A percentile compares a stretch with the other conserved stretches of the same genome.
phyloP scores from a whole-genome alignment of 2,113 vertebrate species.

The Amphiprion percula region DNA sequence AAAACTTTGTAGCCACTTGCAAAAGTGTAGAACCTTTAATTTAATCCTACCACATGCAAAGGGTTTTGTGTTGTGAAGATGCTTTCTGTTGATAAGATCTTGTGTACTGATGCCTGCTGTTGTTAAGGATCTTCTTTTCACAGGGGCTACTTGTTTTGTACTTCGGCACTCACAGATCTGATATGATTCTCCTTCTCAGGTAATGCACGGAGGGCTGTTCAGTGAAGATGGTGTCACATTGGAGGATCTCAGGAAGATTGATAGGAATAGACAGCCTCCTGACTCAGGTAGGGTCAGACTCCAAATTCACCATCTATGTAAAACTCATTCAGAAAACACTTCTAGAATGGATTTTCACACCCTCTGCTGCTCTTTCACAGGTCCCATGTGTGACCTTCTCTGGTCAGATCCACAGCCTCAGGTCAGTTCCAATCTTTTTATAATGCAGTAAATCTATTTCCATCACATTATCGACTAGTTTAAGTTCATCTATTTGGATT shows the following conservation, averaged over 20 bases:
- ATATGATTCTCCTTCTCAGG: conserved; percentile 76
- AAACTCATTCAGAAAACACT: neutral
- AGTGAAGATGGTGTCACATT: conserved; percentile 94
- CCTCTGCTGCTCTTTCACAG: conserved; percentile 69
- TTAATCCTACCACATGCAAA: too few species aligned
- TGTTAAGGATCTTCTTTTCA: too few species aligned
- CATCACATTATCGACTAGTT: neutral
- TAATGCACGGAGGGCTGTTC: conserved; percentile 97
- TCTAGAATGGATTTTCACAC: neutral
- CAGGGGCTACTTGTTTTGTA: neutral
- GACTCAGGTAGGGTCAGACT: conserved; percentile 76
- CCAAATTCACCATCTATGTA: neutral
- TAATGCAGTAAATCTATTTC: neutral
- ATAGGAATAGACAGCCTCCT: conserved; percentile 85
- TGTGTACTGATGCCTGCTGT: too few species aligned
- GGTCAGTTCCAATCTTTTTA: conserved; percentile 78
- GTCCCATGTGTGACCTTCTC: conserved; percentile 95
- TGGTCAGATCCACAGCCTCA: conserved; percentile 95
- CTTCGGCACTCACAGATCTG: neutral
- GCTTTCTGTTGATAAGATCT: too few species aligned
- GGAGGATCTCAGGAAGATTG: conserved; percentile 92
- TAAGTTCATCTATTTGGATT: neutral
- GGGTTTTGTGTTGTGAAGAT: too few species aligned
- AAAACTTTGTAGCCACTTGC: too few species aligned
- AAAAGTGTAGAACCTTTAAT: too few species aligned